These are phyloP conservation scores for Lordiphosa clarofinis DNA, from an alignment of 1,140 invertebrate genomes.

Conservation along the genomic window DNA sequence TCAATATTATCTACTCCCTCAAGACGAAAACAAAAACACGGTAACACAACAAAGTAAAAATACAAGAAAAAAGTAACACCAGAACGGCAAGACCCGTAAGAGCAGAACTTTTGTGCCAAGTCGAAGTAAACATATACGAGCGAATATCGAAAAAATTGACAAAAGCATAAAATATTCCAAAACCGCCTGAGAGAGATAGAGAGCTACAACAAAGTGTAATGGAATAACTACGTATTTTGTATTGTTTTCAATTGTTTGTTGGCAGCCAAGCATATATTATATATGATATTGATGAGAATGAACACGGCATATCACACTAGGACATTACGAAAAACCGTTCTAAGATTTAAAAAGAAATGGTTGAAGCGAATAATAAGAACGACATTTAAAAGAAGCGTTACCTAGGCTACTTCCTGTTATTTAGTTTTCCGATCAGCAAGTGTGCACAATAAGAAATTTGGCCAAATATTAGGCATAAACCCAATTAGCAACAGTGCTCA, in stretches of 20 bases:
- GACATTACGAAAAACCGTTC: too few species aligned
- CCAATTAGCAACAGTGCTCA: too few species aligned
- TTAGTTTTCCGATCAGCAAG: too few species aligned
- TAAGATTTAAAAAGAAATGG: too few species aligned
- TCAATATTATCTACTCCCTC: conserved; percentile 31
- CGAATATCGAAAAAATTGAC: conserved; percentile 16
- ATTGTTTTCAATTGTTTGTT: conserved; percentile 75
- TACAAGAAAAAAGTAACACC: conserved; percentile 46
- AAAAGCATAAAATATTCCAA: conserved; percentile 51
- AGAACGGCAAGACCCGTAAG: conserved; percentile 41
- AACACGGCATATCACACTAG: conserved; percentile 17
- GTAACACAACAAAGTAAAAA: conserved; percentile 11
- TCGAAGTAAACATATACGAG: conserved; percentile 28
- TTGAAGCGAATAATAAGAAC: too few species aligned
- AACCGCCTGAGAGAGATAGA: not conserved
- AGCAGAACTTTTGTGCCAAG: conserved; percentile 65
- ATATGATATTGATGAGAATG: conserved; percentile 72
- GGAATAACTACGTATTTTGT: conserved; percentile 71
- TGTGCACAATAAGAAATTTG: too few species aligned
- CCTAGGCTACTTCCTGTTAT: too few species aligned
- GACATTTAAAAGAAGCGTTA: too few species aligned
- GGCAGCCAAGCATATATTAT: conserved; percentile 69
- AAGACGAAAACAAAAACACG: conserved; percentile 53
- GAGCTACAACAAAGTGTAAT: conserved; percentile 33
- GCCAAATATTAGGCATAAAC: too few species aligned